Evolutionary conservation across 2,113 vertebrate species (phyloP), one percentile per base, ranked within the genome.

Genomic region (Ictalurus furcatus): DNA sequence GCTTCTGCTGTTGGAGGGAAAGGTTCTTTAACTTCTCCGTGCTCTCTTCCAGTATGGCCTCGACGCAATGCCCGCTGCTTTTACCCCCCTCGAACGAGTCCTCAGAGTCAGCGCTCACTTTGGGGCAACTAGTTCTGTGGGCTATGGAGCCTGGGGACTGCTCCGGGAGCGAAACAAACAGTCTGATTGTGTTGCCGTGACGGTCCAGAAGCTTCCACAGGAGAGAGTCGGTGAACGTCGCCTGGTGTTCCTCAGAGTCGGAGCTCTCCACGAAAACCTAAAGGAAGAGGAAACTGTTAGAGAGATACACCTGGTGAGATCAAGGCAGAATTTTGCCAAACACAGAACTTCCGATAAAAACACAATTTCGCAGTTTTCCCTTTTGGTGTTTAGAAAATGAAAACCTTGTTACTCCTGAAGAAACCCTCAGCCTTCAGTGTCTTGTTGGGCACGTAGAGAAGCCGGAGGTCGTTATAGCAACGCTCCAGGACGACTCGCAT

Each of bases 321-420:
- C 1, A 63, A 86, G 28, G 79, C 69, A 76, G 28, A 56, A 19
- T 19, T 30, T 28, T 30, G 28, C 44, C n/a, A 71, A 76, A 61
- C 11, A 54, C 4, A 13, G 21, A 82, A 28, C 14, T n/a, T 14
- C 6, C 23, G 17, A 59, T 13, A 58, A 56, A 56, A 48, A 48
- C 44, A 48, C 44, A 48, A 13, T 71, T 30, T 54, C 0, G 13
- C 11, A 56, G 30, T 30, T 58, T 23, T 40, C 48, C 81, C 23
- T 2, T 44, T 28, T 25, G 59, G 11, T 12, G 13, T 61, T 84
- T 44, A 44, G 37, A 84, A 84, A 83, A 61, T 61, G 8, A 17
- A 48, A 91, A 99, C 98, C 97, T 99, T 99, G 95, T 99, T 99
- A 94, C 98, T 99, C 94, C 98, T 97, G 92, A 99, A 99, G 92